These are phyloP conservation scores for Microhierax caerulescens DNA, from an alignment of 2,797 vertebrate species.

Conservation along the genomic window DNA sequence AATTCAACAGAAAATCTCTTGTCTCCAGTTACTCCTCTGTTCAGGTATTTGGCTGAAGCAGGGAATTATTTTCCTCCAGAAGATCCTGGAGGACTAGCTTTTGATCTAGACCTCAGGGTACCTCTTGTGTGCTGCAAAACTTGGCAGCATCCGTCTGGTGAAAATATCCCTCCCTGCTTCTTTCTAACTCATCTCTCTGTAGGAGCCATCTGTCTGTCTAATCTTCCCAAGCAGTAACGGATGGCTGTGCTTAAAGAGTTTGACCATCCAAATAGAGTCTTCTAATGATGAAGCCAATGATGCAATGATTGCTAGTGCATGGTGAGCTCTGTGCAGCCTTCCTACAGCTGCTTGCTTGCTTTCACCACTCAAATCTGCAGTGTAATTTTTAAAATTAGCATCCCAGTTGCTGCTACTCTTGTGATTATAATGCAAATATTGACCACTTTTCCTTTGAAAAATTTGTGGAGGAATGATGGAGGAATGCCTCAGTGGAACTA, in stretches of 20 bases:
- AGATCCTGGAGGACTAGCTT: neutral
- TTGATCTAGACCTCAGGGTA: slow-evolving; percentile 20
- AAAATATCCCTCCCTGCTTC: slow-evolving; percentile 19
- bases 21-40: neutral
- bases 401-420: neutral
- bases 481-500: neutral
- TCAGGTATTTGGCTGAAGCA: neutral
- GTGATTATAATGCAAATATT: slow-evolving; percentile 18
- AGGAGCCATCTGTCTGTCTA: slow-evolving; percentile 51
- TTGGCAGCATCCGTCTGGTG: slow-evolving; percentile 28
- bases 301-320: neutral
- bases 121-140: slow-evolving; percentile 1
- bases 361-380: neutral
- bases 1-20: neutral
- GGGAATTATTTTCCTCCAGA: neutral
- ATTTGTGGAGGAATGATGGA: neutral
- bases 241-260: slow-evolving; percentile 26
- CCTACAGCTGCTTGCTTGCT: neutral
- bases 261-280: slow-evolving; percentile 22
- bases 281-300: neutral
- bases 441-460: neutral
- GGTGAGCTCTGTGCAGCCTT: neutral
- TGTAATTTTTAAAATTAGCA: neutral
- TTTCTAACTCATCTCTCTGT: slow-evolving; percentile 38
- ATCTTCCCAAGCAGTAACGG: neutral